Evolutionary conservation across 2,888 invertebrate species (phyloP).

Genomic region (Rhyacophila evoluta): DNA sequence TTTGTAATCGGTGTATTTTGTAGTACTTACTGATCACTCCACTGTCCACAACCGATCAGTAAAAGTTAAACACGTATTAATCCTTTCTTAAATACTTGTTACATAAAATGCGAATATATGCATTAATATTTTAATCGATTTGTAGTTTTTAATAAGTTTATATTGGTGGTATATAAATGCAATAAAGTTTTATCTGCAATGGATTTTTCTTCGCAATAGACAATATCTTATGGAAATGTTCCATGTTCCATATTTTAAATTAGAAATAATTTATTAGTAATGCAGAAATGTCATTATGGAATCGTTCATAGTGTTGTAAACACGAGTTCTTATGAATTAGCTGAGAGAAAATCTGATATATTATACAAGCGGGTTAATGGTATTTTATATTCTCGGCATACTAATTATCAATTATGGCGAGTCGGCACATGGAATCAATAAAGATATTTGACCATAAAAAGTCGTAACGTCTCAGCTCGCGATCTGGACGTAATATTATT

Average conservation of each 20-base stretch:
- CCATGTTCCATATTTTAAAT: slow-evolving; percentile 12
- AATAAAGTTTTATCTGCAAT: too few species aligned
- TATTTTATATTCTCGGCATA: background rate
- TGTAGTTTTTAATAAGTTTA: too few species aligned
- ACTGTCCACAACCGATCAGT: too few species aligned
- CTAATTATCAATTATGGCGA: background rate
- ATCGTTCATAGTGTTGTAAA: background rate
- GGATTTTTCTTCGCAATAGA: background rate
- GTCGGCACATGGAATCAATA: slow-evolving; percentile 15
- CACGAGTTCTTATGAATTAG: background rate
- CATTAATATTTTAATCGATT: too few species aligned
- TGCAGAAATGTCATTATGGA: background rate
- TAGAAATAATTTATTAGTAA: background rate
- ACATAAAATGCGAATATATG: too few species aligned
- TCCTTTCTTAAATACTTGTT: too few species aligned
- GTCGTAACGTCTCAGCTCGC: background rate
- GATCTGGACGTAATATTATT: background rate
- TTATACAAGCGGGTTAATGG: slow-evolving; percentile 4
- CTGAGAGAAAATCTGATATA: slow-evolving; percentile 1
- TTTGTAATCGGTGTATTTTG: too few species aligned
- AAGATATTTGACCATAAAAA: slow-evolving; percentile 22
- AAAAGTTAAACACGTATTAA: too few species aligned
- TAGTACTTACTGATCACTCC: too few species aligned
- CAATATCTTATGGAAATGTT: background rate
- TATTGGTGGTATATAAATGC: too few species aligned